Evolutionary conservation across 2,888 invertebrate genomes (phyloP).

Genomic region (Phasia obesa): DNA sequence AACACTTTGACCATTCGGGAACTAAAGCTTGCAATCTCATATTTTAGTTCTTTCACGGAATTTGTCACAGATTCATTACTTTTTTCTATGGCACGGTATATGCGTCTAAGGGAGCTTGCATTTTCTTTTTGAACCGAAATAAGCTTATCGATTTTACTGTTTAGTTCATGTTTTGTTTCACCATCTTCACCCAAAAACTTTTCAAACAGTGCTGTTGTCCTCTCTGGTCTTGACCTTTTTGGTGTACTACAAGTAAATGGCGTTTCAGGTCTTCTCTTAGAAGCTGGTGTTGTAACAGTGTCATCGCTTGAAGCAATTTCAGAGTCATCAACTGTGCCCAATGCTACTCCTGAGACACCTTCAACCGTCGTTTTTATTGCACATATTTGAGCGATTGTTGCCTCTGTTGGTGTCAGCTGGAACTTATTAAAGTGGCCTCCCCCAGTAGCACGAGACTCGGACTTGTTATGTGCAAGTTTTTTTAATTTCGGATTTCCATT

Average conservation of each 20-base stretch:
- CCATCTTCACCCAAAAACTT: not conserved
- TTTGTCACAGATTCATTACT: conserved; percentile 16
- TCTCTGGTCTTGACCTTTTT: not conserved
- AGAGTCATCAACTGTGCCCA: no score
- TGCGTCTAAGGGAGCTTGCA: not conserved
- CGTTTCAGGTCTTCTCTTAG: not conserved
- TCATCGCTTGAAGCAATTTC: no score
- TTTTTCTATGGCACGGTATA: conserved; percentile 27
- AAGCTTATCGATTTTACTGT: no score
- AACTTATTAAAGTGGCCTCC: no score
- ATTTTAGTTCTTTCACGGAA: conserved; percentile 22
- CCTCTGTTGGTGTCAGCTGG: no score
- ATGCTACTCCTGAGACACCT: no score
- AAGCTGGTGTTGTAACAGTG: not conserved
- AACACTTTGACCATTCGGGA: conserved; percentile 4
- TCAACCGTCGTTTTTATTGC: no score
- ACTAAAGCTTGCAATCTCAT: conserved; percentile 17
- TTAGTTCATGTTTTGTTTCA: no score
- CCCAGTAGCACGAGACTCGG: no score
- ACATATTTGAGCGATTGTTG: no score
- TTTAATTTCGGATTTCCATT: no score
- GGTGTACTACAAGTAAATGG: not conserved
- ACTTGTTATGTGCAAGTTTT: no score
- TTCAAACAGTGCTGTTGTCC: not conserved
- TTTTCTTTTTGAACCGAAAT: not conserved